Evolutionary conservation across 1,140 invertebrate species (phyloP), one percentile per base, ranked within the genome.

Genomic region (Limonius californicus): DNA sequence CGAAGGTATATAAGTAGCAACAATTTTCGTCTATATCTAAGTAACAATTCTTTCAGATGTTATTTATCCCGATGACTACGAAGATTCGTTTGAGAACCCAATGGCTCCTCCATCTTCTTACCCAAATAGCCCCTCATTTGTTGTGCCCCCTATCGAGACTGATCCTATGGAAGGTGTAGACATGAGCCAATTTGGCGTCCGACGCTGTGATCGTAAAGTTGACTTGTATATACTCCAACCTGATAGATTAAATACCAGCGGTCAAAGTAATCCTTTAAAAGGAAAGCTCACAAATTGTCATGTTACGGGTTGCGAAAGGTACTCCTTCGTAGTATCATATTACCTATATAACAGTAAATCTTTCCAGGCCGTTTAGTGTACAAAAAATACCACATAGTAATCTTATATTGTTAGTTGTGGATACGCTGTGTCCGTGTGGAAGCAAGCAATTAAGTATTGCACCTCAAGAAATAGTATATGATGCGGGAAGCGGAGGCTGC

Each of bases 301-400:
- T 72, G 84, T 87, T 20, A 91, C 90, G 15, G 90, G 91, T 66
- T 95, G 93, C 74, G 92, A 94, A 77, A 89, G 92, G 89, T 91
- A 79, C 76, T 66, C n/a, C n/a, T n/a, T n/a, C n/a, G n/a, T n/a
- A n/a, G n/a, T n/a, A n/a, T n/a, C n/a, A n/a, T n/a, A 45, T 15
- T n/a, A 18, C 4, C 43, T 45, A 15, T 45, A 32, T 11, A 32
- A 32, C 27, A 32, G 11, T 6, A 6, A 32, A 32, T 6, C 27
- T 8, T 50, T 50, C 19, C 77, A 93, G 91, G 66, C 91, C 91
- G 11, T 96, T 95, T 78, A 95, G 92, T 76, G 92, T 95, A 9
- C 92, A 95, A 72, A 93, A 93, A 79, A 92, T 95, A 68, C 91
- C 88, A 35, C 89, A 93, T 72, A 95, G 92, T 68, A 96, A 96